Evolutionary conservation across 2,888 invertebrate genomes (phyloP).

Genomic region (Pristionchus fissidentatus): DNA sequence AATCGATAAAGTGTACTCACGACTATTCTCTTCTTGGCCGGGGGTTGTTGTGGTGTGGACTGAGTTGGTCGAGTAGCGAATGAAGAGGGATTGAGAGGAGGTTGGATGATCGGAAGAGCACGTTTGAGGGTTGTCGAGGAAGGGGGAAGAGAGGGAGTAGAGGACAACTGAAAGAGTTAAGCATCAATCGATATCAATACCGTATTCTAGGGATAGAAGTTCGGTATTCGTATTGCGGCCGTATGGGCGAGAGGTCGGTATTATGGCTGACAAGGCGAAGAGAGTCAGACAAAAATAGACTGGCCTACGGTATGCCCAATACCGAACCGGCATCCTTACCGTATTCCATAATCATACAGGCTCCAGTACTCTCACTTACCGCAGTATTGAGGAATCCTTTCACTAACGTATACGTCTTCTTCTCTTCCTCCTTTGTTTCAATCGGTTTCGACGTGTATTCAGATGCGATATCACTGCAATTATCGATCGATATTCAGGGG

Average conservation of each 20-base stretch:
- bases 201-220: not conserved
- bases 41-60: not conserved
- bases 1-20: slow-evolving; percentile 26
- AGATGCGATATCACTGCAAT: slow-evolving; percentile 14
- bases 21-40: not conserved
- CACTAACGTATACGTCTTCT: not conserved
- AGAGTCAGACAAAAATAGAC: too few relatives aligned
- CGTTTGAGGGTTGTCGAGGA: not conserved
- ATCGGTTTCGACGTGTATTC: not conserved
- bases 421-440: not conserved
- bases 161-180: slow-evolving; percentile 1
- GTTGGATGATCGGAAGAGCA: slow-evolving; percentile 1
- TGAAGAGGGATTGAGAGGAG: slow-evolving; percentile 24
- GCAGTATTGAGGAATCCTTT: slow-evolving; percentile 30
- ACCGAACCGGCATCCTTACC: too few relatives aligned
- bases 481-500: too few relatives aligned
- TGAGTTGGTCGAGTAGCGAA: not conserved
- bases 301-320: too few relatives aligned
- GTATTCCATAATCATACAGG: too few relatives aligned
- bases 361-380: not conserved
- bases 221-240: not conserved
- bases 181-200: too few relatives aligned
- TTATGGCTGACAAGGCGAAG: too few relatives aligned
- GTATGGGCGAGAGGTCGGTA: not conserved
- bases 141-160: not conserved